These are phyloP conservation scores for Eleginops maclovinus DNA, from an alignment of 2,113 vertebrate genomes.

Conservation along the genomic window DNA sequence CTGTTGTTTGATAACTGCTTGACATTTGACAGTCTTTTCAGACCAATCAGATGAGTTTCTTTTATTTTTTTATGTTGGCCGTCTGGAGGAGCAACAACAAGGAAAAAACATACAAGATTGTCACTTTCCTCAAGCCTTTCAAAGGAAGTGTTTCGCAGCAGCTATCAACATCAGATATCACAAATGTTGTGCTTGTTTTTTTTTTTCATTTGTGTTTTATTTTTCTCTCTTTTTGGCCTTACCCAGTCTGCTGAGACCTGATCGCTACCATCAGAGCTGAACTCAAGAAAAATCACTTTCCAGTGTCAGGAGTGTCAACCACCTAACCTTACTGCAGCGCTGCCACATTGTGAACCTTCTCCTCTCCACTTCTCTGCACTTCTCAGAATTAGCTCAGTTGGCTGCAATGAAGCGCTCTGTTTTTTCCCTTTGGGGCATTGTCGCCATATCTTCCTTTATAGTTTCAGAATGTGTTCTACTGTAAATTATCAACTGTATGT, in stretches of 20 bases:
- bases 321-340: constrained; percentile 47
- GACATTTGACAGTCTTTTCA: constrained; percentile 86
- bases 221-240: constrained; percentile 50
- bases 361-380: constrained; percentile 52
- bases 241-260: constrained; percentile 67
- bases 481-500: constrained; percentile 79
- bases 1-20: constrained; percentile 81
- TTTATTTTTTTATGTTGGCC: constrained; percentile 57
- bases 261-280: constrained; percentile 64
- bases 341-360: constrained; percentile 40
- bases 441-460: constrained; percentile 69
- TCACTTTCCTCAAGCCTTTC: constrained; percentile 79
- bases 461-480: constrained; percentile 76
- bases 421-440: constrained; percentile 71
- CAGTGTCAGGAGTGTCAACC: constrained; percentile 69
- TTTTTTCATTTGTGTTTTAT: constrained; percentile 70
- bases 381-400: constrained; percentile 53
- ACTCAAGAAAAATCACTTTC: constrained; percentile 68
- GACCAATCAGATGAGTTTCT: constrained; percentile 75
- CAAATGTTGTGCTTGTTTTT: constrained; percentile 46
- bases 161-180: constrained; percentile 78
- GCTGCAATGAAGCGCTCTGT: constrained; percentile 48
- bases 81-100: constrained; percentile 65
- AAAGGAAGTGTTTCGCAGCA: constrained; percentile 75
- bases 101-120: constrained; percentile 66